These are phyloP conservation scores for Torymus tubicola DNA, from an alignment of 2,888 invertebrate genomes.

Conservation along the genomic window DNA sequence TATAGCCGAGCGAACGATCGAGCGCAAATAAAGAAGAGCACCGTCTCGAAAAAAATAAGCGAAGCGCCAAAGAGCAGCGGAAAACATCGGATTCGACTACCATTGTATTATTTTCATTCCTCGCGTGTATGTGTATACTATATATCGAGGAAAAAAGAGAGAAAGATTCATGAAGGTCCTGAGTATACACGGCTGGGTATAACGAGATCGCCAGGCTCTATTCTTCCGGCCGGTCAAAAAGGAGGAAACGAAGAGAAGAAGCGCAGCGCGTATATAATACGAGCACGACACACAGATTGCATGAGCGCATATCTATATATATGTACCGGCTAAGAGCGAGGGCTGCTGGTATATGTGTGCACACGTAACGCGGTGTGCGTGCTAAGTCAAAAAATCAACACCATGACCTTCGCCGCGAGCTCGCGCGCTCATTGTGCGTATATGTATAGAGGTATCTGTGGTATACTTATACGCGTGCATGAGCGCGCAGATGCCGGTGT, in stretches of 20 bases:
- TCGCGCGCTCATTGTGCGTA: too few relatives aligned
- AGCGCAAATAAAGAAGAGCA: too few relatives aligned
- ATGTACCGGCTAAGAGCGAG: neutral
- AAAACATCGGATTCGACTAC: neutral
- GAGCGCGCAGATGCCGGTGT: too few relatives aligned
- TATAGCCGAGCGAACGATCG: too few relatives aligned
- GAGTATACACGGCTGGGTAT: too few relatives aligned
- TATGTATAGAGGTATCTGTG: neutral
- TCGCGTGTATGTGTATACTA: neutral
- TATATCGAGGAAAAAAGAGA: too few relatives aligned
- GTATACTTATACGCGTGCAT: neutral
- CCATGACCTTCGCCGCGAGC: constrained; percentile 1
- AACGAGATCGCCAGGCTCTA: too few relatives aligned
- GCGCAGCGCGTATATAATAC: too few relatives aligned
- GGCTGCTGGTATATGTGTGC: neutral
- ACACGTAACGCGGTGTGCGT: constrained; percentile 26
- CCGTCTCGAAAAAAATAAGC: neutral
- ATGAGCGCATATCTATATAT: too few relatives aligned
- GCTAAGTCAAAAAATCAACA: constrained; percentile 73
- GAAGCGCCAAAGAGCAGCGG: neutral
- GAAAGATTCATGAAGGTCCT: too few relatives aligned
- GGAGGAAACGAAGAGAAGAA: constrained; percentile 13
- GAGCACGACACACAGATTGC: too few relatives aligned
- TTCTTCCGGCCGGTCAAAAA: too few relatives aligned
- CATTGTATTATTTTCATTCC: constrained; percentile 18